Evolutionary conservation across 2,888 invertebrate species (phyloP).

Genomic region (Pseudococcus jackbeardsleyi): DNA sequence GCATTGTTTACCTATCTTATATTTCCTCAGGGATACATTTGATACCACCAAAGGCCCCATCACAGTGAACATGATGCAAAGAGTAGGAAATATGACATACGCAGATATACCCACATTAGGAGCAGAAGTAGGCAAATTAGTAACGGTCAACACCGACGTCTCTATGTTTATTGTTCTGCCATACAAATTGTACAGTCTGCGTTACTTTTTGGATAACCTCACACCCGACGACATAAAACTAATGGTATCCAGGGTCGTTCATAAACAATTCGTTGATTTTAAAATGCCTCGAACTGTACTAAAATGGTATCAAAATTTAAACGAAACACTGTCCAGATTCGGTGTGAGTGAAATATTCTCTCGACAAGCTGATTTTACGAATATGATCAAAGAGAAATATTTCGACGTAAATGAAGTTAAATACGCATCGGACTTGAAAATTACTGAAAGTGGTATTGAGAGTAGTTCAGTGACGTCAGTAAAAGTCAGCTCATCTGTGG

Average conservation of each 20-base stretch:
- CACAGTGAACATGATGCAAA: not conserved
- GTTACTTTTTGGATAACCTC: not conserved
- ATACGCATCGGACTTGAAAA: not conserved
- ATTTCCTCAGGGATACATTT: not conserved
- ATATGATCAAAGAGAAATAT: not conserved
- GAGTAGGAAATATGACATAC: not conserved
- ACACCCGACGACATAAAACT: not conserved
- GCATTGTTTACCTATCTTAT: too few species aligned
- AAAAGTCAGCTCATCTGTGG: not conserved
- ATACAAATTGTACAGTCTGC: not conserved
- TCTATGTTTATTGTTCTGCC: not conserved
- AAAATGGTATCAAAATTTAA: not conserved
- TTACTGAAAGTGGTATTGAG: not conserved
- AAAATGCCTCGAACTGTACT: not conserved
- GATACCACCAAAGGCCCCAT: not conserved
- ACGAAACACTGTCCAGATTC: not conserved
- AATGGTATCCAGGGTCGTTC: not conserved
- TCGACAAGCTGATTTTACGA: not conserved
- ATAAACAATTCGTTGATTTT: not conserved
- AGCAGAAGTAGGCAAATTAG: not conserved
- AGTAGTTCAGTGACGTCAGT: not conserved
- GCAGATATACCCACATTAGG: not conserved
- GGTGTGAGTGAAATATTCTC: not conserved
- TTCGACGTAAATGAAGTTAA: not conserved
- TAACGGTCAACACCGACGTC: not conserved